These are phyloP conservation scores for Noctua comes DNA, from an alignment of 2,888 invertebrate species.

Conservation along the genomic window DNA sequence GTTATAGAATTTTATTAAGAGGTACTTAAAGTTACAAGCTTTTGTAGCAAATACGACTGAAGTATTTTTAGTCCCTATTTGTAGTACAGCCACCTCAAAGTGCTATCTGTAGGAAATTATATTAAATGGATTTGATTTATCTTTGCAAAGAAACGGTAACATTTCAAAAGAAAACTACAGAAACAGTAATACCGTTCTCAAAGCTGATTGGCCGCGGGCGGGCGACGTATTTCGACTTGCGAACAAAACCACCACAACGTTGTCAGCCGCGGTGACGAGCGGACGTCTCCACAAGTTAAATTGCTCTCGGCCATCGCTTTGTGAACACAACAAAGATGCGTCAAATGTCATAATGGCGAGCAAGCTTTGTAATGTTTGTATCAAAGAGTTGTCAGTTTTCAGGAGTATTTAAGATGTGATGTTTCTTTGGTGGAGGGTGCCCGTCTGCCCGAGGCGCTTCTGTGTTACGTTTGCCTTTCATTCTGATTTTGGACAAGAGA, in stretches of 20 bases:
- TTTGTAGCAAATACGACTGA: background rate
- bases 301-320: conserved; percentile 69
- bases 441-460: conserved; percentile 8
- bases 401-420: conserved; percentile 60
- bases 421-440: conserved; percentile 56
- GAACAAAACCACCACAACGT: conserved; percentile 70
- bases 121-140: conserved; percentile 7
- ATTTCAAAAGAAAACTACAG: conserved; percentile 51
- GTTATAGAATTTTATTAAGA: background rate
- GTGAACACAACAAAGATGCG: conserved; percentile 69
- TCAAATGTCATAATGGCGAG: conserved; percentile 64
- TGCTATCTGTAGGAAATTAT: background rate
- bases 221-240: conserved; percentile 68
- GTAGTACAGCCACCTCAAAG: background rate
- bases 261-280: conserved; percentile 70
- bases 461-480: conserved; percentile 12
- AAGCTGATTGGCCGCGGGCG: conserved; percentile 69
- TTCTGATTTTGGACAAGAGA: conserved; percentile 7
- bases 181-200: conserved; percentile 47
- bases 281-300: conserved; percentile 65
- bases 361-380: conserved; percentile 59
- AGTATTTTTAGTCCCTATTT: background rate
- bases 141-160: conserved; percentile 39
- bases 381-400: conserved; percentile 63
- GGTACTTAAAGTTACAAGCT: background rate